Conservation (phyloP, 2,113 vertebrate genomes). For the Antennarius striatus region DNA sequence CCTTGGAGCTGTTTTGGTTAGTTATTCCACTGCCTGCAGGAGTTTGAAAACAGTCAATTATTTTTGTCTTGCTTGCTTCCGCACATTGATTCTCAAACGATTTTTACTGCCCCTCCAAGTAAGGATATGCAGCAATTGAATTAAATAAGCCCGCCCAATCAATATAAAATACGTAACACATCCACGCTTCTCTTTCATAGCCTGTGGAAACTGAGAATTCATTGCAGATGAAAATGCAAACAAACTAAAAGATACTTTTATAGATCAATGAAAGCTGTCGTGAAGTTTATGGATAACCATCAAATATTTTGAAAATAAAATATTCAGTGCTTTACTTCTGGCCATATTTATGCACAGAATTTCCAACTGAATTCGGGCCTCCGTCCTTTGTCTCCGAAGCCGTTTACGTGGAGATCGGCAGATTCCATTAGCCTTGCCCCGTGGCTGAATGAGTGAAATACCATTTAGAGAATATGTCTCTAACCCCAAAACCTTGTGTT, state of each 20-base stretch:
- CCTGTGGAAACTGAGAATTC: slow-evolving; percentile 65
- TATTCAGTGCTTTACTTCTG: slow-evolving; percentile 68
- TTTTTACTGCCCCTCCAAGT: slow-evolving; percentile 74
- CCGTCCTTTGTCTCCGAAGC: slow-evolving; percentile 49
- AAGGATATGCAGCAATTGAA: slow-evolving; percentile 79
- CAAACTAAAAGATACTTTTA: slow-evolving; percentile 62
- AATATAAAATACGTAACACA: slow-evolving; percentile 73
- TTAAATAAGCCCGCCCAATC: slow-evolving; percentile 76
- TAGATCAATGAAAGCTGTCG: slow-evolving; percentile 61
- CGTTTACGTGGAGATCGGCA: slow-evolving; percentile 72
- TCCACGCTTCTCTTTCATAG: slow-evolving; percentile 61
- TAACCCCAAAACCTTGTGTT: slow-evolving; percentile 75
- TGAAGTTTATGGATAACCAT: slow-evolving; percentile 67
- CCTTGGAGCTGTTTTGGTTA: slow-evolving; percentile 77
- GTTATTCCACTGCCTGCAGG: slow-evolving; percentile 77
- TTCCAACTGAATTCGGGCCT: slow-evolving; percentile 45
- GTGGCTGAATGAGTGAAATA: slow-evolving; percentile 77
- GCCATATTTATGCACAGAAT: slow-evolving; percentile 58
- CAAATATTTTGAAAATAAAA: slow-evolving; percentile 67
- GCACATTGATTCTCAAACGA: slow-evolving; percentile 80
- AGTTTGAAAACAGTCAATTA: slow-evolving; percentile 83
- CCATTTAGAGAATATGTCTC: slow-evolving; percentile 76
- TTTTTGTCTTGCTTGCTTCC: slow-evolving; percentile 81
- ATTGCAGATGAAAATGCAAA: slow-evolving; percentile 67
- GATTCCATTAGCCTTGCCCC: slow-evolving; percentile 79